These are phyloP conservation scores for Struthio camelus DNA, from an alignment of 2,113 vertebrate species.

Conservation along the genomic window DNA sequence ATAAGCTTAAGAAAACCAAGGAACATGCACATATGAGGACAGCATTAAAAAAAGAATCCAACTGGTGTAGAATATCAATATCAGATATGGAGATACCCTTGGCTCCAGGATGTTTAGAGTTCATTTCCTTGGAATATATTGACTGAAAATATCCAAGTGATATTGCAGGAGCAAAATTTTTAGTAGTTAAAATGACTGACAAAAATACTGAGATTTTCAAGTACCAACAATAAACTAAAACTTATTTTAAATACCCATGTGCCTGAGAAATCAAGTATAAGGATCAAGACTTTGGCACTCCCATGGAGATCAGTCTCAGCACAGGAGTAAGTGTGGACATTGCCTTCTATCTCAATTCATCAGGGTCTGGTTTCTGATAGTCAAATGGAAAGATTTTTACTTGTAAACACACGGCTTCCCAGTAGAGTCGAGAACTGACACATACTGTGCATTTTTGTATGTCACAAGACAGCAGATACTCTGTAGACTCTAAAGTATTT, in stretches of 20 bases:
- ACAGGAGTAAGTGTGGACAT: not conserved
- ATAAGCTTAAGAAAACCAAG: conserved; percentile 10
- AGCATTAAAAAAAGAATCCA: conserved; percentile 37
- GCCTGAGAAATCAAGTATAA: not conserved
- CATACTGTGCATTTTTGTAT: not conserved
- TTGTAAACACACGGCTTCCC: not conserved
- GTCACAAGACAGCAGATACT: not conserved
- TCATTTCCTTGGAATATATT: not conserved
- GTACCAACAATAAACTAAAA: conserved; percentile 6
- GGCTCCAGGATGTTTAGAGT: not conserved
- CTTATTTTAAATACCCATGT: not conserved
- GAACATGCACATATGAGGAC: conserved; percentile 29
- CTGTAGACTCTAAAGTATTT: not conserved
- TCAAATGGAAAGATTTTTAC: not conserved
- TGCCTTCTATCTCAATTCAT: not conserved
- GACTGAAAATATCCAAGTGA: conserved; percentile 25
- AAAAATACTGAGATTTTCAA: conserved; percentile 34
- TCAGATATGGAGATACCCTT: not conserved
- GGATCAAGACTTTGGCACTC: not conserved
- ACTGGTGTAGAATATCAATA: conserved; percentile 32
- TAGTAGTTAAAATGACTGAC: conserved; percentile 2
- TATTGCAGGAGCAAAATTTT: not conserved
- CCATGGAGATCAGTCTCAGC: not conserved
- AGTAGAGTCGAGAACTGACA: not conserved
- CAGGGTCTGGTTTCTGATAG: not conserved